These are phyloP conservation scores for Drosophila rellima DNA, from an alignment of 2,888 invertebrate genomes.

Conservation along the genomic window DNA sequence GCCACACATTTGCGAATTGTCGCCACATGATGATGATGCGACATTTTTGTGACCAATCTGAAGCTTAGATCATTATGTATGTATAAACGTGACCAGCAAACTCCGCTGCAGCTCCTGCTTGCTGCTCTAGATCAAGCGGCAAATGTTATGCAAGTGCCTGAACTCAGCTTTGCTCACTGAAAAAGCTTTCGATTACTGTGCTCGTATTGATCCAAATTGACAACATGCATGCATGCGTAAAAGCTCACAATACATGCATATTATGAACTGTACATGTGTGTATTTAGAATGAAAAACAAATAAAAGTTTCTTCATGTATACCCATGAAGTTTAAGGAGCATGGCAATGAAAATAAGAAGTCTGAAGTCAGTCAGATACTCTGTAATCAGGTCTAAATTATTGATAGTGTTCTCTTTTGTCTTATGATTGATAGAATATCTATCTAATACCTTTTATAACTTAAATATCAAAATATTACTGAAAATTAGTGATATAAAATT, in stretches of 20 bases:
- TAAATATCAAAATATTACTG: not conserved
- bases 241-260: not conserved
- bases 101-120: constrained; percentile 9
- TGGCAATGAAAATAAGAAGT: no score
- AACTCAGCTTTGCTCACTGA: not conserved
- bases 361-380: not conserved
- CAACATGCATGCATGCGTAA: not conserved
- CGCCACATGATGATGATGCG: constrained; percentile 47
- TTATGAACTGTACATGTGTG: not conserved
- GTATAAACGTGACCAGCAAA: constrained; percentile 47
- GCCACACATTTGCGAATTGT: constrained; percentile 25
- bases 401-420: no score
- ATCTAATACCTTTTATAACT: not conserved
- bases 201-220: constrained; percentile 4
- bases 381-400: not conserved
- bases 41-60: constrained; percentile 38
- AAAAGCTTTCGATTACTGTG: constrained; percentile 11
- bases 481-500: no score
- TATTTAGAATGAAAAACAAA: not conserved
- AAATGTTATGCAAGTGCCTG: constrained; percentile 38
- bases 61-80: no score
- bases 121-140: constrained; percentile 29
- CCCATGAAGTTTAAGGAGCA: not conserved
- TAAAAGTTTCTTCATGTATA: constrained; percentile 1
- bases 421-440: no score